A percentile compares a stretch with the other conserved stretches of the same genome.
Conservation (phyloP, 2,888 invertebrate species). For the Craniophora ligustri region DNA sequence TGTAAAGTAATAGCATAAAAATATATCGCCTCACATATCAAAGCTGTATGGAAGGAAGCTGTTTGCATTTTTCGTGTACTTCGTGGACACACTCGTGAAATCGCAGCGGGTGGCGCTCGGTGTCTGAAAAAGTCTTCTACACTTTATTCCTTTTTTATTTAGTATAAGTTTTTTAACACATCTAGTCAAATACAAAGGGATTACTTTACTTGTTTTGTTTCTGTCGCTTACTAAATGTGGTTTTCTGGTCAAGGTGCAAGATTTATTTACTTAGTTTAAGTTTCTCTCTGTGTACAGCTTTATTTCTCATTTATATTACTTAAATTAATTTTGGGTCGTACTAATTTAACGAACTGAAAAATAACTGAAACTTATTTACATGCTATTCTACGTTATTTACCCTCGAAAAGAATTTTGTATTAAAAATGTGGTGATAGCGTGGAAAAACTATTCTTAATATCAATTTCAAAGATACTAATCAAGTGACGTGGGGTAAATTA, state of each 20-base stretch:
- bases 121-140: slow-evolving; percentile 29
- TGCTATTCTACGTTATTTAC: no score
- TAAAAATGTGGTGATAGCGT: slow-evolving; percentile 16
- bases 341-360: no score
- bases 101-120: slow-evolving; percentile 1
- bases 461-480: slow-evolving; percentile 41
- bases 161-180: slow-evolving; percentile 29
- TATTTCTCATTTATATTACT: no score
- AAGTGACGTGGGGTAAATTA: slow-evolving; percentile 31
- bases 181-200: slow-evolving; percentile 18
- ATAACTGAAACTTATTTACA: no score
- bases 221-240: neutral
- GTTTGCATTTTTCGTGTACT: slow-evolving; percentile 9
- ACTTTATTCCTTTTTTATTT: slow-evolving; percentile 29
- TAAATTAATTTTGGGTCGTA: no score
- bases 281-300: no score
- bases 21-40: neutral
- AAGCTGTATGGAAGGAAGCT: neutral
- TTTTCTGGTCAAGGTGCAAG: neutral
- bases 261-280: no score
- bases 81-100: slow-evolving; percentile 23
- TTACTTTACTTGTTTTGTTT: slow-evolving; percentile 1
- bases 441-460: slow-evolving; percentile 19
- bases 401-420: neutral
- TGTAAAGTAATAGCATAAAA: neutral